phyloP scores from a whole-genome alignment of 1,140 invertebrate genomes.

The Drosophila willistoni region DNA sequence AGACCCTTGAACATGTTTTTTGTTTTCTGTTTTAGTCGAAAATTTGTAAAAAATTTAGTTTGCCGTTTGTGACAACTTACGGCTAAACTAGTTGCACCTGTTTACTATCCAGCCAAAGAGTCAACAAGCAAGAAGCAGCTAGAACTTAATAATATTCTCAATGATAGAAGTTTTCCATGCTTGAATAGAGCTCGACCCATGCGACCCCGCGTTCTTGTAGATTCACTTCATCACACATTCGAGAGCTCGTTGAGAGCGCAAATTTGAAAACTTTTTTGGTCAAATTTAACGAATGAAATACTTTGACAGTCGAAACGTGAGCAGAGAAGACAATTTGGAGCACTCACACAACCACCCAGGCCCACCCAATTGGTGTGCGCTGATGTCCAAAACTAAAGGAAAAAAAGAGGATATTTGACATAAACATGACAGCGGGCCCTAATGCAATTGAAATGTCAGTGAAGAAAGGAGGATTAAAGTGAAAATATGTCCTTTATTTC shows the following conservation, averaged over 20 bases:
- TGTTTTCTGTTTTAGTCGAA: neutral
- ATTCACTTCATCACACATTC: conserved; percentile 19
- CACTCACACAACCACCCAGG: neutral
- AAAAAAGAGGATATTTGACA: neutral
- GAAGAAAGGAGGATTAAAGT: neutral
- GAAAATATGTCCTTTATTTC: neutral
- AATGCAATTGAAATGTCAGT: conserved; percentile 12
- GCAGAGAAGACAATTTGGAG: conserved; percentile 9
- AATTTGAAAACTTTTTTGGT: conserved; percentile 47
- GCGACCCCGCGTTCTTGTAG: neutral
- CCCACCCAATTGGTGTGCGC: neutral
- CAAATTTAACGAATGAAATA: conserved; percentile 44
- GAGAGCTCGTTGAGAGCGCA: conserved; percentile 12
- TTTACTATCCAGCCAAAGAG: neutral
- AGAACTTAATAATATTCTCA: conserved; percentile 38
- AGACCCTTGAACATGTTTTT: neutral
- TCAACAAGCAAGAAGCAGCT: neutral
- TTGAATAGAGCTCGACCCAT: conserved; percentile 13
- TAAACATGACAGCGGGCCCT: conserved; percentile 1
- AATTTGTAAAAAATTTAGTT: neutral
- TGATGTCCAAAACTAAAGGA: neutral
- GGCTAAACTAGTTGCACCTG: neutral
- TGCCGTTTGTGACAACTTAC: neutral
- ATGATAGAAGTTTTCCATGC: conserved; percentile 30
- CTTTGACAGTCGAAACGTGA: conserved; percentile 48